Base-by-base conservation (phyloP, 1,140 invertebrate species). In the Branchinecta lynchi region DNA sequence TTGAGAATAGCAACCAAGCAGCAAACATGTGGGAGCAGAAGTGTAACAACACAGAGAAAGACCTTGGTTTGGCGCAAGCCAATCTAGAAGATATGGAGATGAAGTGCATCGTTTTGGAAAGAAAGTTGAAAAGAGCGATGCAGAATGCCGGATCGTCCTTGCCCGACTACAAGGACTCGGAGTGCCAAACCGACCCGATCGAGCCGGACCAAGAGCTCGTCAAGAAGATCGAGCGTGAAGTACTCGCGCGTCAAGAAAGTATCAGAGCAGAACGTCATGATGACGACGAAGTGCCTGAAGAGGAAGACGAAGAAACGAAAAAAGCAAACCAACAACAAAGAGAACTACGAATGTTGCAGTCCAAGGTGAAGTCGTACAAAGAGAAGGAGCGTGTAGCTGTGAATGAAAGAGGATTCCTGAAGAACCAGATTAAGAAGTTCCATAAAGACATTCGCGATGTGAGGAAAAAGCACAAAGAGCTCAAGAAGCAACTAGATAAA, bases 401-500 rank as follows among this genome's bases (percentile, higher is more conserved):
- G 74, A 88, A 86, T 76, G 90, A 93, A 75, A 82, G 89, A 73
- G 81, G 84, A 72, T 86, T 82, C 12, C 80, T 90, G n/a, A 88
- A 88, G 75, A 84, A 88, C 74, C 84, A 87, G 71, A 84, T 91
- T 74, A 89, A 89, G 73, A 89, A 89, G 74, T 86, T 90, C 75
- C 86, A 89, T 73, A 82, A 84, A 7, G 81, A 86, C 69, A 81
- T 92, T 9, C 87, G 86, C 69, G 75, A 76, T 12, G 78, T 78
- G 46, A 79, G 77, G 70, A 77, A 76, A 68, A 77, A 77, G 32
- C 77, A 78, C 68, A 79, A 78, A 72, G 82, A 83, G 66, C 76
- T 93, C 45, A 88, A 92, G 76, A 89, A 89, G 73, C 89, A 93
- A 80, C 88, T 92, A 6, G 88, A 91, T 73, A 91, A 91, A 80